phyloP scores from a whole-genome alignment of 2,113 vertebrate species.

The Heteronetta atricapilla region DNA sequence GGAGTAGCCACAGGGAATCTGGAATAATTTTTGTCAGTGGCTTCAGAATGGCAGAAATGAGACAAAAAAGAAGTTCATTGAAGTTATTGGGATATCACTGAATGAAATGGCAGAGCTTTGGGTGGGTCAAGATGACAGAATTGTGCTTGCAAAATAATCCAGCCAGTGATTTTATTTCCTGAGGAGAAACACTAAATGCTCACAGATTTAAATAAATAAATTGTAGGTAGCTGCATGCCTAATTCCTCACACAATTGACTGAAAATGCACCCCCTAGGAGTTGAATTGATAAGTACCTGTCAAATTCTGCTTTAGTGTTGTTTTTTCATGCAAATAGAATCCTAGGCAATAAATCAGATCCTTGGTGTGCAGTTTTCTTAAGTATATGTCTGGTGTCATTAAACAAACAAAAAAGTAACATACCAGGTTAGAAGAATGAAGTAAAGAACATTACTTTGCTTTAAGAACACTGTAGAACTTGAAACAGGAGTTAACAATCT shows the following conservation, averaged over 20 bases:
- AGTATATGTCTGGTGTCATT: constrained; percentile 40
- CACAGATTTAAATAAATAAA: constrained; percentile 46
- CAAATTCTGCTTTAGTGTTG: background rate
- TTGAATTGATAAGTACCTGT: constrained; percentile 18
- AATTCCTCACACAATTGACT: constrained; percentile 29
- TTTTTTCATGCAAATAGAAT: constrained; percentile 20
- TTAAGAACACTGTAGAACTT: background rate
- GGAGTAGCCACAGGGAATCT: background rate
- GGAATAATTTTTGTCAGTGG: background rate
- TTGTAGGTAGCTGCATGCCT: background rate
- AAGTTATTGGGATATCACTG: background rate
- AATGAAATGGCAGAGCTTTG: background rate
- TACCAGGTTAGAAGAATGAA: constrained; percentile 24
- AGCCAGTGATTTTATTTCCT: background rate
- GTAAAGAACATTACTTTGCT: background rate
- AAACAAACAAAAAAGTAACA: constrained; percentile 54
- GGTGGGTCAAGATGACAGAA: background rate
- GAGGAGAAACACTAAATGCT: background rate
- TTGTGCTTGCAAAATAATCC: background rate
- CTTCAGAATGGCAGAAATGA: background rate
- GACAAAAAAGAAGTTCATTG: background rate
- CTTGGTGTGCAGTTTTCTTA: constrained; percentile 49
- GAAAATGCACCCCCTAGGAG: constrained; percentile 31
- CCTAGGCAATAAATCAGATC: constrained; percentile 40
- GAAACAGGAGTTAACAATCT: background rate